Evolutionary conservation across 2,888 invertebrate genomes (phyloP), one percentile per base, ranked within the genome.

Genomic region (Hemithea aestivaria): DNA sequence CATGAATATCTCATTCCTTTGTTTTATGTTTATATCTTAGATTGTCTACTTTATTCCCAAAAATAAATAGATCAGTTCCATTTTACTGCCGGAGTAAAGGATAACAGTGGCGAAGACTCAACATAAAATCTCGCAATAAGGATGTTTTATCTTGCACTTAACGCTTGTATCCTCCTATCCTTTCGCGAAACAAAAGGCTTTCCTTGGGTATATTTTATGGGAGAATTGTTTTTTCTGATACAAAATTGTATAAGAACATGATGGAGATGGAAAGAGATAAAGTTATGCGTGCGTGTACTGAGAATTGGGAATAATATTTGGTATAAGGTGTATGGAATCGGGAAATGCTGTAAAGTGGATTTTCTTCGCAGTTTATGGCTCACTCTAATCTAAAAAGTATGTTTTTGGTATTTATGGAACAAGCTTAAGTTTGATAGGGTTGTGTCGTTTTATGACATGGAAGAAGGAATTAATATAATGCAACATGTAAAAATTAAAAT

Each of bases 91-190:
- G 33, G 23, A 45, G 39, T 45, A 44, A 59, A 58, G 59, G 44
- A 55, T 56, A 52, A 56, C 51, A 28, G 42, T 56, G 55, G 58
- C 45, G 48, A 40, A 45, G 47, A 27, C 51, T 46, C 45, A 48
- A 53, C 60, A 53, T 62, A 62, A 62, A 62, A 54, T 53, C 57
- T 34, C 48, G 51, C 55, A 52, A 57, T 60, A 64, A 48, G 58
- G 53, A 59, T 56, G 55, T 44, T 64, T 66, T 66, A 66, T 62
- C 51, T 59, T 24, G 25, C 26, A 43, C 53, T 53, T 46, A 53
- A 41, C 43, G 48, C 45, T 38, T 46, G 45, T 53, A 51, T 48
- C 48, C 35, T 43, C 36, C 40, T 32, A 10, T 30, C 20, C 39
- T 50, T 53, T 50, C 33, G 30, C 35, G 34, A 46, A 56, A 60